Evolutionary conservation across 2,797 vertebrate genomes (phyloP).

Genomic region (Enoplosus armatus): DNA sequence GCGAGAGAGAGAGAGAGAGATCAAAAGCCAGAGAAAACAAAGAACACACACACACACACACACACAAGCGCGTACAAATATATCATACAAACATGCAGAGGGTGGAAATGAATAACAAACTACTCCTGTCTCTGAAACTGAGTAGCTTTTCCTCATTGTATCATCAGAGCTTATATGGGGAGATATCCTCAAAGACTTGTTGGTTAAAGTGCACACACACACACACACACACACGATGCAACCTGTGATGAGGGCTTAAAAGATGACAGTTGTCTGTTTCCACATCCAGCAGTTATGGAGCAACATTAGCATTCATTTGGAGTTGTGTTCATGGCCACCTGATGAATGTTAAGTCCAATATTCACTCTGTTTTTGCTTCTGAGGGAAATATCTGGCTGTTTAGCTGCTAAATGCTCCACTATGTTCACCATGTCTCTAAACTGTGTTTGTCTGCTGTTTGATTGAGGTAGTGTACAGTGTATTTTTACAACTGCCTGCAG

Average conservation of each 20-base stretch:
- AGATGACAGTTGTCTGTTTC: background rate
- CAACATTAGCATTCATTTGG: background rate
- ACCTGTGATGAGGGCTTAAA: background rate
- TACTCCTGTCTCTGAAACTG: background rate
- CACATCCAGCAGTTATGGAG: background rate
- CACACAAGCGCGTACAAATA: background rate
- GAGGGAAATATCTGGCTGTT: background rate
- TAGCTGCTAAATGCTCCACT: background rate
- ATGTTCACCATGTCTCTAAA: background rate
- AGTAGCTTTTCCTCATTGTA: background rate
- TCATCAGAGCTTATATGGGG: background rate
- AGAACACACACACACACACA: background rate
- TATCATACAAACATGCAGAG: background rate
- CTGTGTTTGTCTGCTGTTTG: background rate
- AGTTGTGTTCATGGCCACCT: background rate
- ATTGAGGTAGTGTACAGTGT: background rate
- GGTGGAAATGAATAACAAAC: background rate
- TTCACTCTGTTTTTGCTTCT: background rate
- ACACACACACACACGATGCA: too few relatives aligned
- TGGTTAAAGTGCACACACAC: background rate
- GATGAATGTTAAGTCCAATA: too few relatives aligned
- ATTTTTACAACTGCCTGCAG: background rate
- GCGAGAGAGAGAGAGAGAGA: background rate
- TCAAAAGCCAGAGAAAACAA: constrained; percentile 38
- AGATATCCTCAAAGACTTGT: too few relatives aligned